Percentiles rank a stretch among this genome's conserved stretches.
Evolutionary conservation across 2,888 invertebrate species (phyloP).

Genomic region (Hypselothyrea guttata): DNA sequence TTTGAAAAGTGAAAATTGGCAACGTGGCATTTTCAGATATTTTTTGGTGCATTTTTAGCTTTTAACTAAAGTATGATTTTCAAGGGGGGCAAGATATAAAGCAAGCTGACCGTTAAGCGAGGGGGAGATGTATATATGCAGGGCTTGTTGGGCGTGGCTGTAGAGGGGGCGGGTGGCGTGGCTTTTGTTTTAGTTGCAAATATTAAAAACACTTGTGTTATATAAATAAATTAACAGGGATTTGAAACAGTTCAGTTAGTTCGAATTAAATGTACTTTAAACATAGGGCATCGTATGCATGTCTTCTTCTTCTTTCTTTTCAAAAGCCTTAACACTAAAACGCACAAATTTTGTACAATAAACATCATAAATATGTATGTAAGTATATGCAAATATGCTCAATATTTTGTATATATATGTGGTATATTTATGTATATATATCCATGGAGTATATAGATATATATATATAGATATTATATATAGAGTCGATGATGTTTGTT

Average conservation of each 20-base stretch:
- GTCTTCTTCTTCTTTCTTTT: conserved; percentile 46
- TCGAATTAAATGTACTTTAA: conserved; percentile 42
- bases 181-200: conserved; percentile 1
- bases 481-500: neutral
- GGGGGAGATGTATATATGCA: too few species aligned
- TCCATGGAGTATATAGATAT: too few species aligned
- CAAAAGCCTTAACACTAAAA: conserved; percentile 62
- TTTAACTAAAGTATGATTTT: too few species aligned
- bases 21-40: too few species aligned
- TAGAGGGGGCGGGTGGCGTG: neutral
- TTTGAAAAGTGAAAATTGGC: too few species aligned
- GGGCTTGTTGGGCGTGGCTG: neutral
- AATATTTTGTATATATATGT: neutral
- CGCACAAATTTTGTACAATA: conserved; percentile 68
- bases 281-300: conserved; percentile 66
- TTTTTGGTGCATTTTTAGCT: too few species aligned
- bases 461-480: too few species aligned
- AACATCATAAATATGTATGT: conserved; percentile 37
- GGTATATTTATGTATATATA: too few species aligned
- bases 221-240: conserved; percentile 70
- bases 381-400: conserved; percentile 17
- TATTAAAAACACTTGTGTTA: conserved; percentile 23
- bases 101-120: too few species aligned
- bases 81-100: too few species aligned
- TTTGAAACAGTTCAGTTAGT: conserved; percentile 10